Percentiles rank a stretch among this genome's conserved stretches.
phyloP scores from a whole-genome alignment of 2,797 vertebrate genomes.

The Chromobotia macracanthus region DNA sequence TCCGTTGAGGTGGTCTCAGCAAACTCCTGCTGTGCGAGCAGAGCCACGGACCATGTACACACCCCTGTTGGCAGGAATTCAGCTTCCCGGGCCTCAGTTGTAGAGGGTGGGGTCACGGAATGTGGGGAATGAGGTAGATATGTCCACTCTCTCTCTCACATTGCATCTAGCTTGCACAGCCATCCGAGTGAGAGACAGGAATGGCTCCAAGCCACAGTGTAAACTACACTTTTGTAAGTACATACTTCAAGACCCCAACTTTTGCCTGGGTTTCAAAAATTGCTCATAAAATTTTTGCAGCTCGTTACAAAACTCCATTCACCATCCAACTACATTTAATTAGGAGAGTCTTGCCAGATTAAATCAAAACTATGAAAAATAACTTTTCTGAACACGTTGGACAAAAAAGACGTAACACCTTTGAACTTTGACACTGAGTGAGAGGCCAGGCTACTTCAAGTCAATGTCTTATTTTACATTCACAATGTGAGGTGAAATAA shows the following conservation, averaged over 20 bases:
- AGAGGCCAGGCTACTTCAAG: not conserved
- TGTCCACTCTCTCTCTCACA: conserved; percentile 46
- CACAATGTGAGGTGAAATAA: not conserved
- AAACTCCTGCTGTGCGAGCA: conserved; percentile 59
- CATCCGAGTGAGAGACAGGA: conserved; percentile 28
- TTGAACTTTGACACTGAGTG: too few relatives aligned
- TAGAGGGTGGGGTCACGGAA: conserved; percentile 55
- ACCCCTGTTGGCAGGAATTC: conserved; percentile 67
- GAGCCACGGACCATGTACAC: conserved; percentile 57
- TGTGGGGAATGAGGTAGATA: conserved; percentile 66
- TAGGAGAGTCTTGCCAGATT: conserved; percentile 13
- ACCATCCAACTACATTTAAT: conserved; percentile 21
- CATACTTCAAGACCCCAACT: conserved; percentile 50
- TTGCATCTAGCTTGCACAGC: conserved; percentile 32
- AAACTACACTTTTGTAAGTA: conserved; percentile 61
- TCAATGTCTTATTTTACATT: not conserved
- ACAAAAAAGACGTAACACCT: conserved; percentile 20
- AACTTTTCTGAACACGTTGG: not conserved
- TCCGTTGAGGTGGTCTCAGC: conserved; percentile 60
- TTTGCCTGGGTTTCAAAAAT: conserved; percentile 10
- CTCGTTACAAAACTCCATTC: conserved; percentile 27
- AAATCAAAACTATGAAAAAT: conserved; percentile 9
- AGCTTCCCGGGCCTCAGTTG: conserved; percentile 44
- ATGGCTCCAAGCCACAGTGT: conserved; percentile 38
- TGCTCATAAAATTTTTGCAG: conserved; percentile 36